Percentiles rank a stretch among this genome's conserved stretches.
Evolutionary conservation across 2,113 vertebrate species (phyloP).

Genomic region (Mungos mungo): DNA sequence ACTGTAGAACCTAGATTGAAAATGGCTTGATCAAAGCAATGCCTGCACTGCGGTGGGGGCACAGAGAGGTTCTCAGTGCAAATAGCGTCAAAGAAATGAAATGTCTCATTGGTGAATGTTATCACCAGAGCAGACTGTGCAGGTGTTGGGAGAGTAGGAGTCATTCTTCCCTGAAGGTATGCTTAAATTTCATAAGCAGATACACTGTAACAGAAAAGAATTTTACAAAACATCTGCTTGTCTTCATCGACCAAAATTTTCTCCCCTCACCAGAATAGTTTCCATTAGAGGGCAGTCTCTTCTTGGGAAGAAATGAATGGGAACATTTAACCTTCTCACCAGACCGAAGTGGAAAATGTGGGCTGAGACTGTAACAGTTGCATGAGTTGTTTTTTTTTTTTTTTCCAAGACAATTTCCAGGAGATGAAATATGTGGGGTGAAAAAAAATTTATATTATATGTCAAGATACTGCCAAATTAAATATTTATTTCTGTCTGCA

Average conservation of each 20-base stretch:
- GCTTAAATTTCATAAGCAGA: not conserved
- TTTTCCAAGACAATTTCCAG: not conserved
- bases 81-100: not conserved
- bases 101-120: not conserved
- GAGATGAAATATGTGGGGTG: not conserved
- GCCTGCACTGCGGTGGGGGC: not conserved
- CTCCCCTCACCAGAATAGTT: slow-evolving; percentile 26
- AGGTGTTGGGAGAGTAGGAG: not conserved
- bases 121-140: not conserved
- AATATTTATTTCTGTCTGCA: not conserved
- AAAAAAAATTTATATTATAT: slow-evolving; percentile 8
- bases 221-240: not conserved
- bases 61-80: not conserved
- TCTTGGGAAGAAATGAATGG: slow-evolving; percentile 34
- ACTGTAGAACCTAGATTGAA: not conserved
- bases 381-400: not conserved
- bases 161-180: not conserved
- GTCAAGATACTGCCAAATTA: slow-evolving; percentile 24
- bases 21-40: not conserved
- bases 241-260: not conserved
- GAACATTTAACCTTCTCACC: not conserved
- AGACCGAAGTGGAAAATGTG: not conserved
- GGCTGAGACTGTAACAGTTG: not conserved
- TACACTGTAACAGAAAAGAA: not conserved
- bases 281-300: slow-evolving; percentile 40